Percentiles rank a stretch among this genome's conserved stretches.
These are phyloP conservation scores for Akabosia matsudoensis DNA, from an alignment of 1,140 invertebrate species.

Conservation along the genomic window DNA sequence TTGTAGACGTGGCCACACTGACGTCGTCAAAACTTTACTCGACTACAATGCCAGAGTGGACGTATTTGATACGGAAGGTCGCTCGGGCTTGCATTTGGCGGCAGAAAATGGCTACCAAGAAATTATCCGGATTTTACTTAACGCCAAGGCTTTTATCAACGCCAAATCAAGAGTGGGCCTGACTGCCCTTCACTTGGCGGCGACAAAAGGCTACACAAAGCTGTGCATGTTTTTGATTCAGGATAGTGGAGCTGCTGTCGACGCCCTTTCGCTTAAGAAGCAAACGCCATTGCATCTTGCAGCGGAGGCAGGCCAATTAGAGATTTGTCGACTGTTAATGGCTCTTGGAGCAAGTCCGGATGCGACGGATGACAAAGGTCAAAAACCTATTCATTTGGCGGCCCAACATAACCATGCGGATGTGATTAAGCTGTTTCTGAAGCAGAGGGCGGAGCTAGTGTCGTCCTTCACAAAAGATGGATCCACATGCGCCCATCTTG, in stretches of 20 bases:
- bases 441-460: slow-evolving; percentile 88
- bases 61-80: slow-evolving; percentile 93
- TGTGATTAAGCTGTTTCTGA: slow-evolving; percentile 93
- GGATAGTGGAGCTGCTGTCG: slow-evolving; percentile 89
- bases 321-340: slow-evolving; percentile 85
- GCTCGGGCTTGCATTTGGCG: slow-evolving; percentile 90
- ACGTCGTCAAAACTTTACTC: slow-evolving; percentile 78
- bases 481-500: slow-evolving; percentile 97
- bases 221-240: slow-evolving; percentile 79
- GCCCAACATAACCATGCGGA: slow-evolving; percentile 97
- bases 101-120: slow-evolving; percentile 85
- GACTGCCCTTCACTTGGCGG: slow-evolving; percentile 57
- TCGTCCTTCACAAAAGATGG: slow-evolving; percentile 91
- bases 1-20: slow-evolving; percentile 68
- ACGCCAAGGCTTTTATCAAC: slow-evolving; percentile 97
- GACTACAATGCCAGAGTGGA: slow-evolving; percentile 92
- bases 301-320: slow-evolving; percentile 87
- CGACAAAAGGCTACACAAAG: slow-evolving; percentile 90
- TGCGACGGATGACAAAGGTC: slow-evolving; percentile 86
- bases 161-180: slow-evolving; percentile 79
- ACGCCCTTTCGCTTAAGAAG: slow-evolving; percentile 86
- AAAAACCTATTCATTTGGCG: slow-evolving; percentile 85
- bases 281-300: slow-evolving; percentile 75
- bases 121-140: slow-evolving; percentile 90
- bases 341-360: slow-evolving; percentile 95